Conservation (phyloP, 2,797 vertebrate species). For the Anableps anableps region DNA sequence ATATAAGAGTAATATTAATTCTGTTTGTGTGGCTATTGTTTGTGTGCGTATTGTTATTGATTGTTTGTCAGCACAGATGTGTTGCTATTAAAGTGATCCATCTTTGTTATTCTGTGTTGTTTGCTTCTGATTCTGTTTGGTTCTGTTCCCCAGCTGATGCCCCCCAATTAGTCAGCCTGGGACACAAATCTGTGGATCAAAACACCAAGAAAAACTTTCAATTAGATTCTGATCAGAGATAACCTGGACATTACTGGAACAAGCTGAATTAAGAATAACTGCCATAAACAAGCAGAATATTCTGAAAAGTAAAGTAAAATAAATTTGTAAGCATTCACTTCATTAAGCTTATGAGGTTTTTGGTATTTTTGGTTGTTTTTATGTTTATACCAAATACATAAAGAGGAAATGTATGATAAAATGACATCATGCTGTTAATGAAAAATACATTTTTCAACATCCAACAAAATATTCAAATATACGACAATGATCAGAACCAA, state of each 20-base stretch:
- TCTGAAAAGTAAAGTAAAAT: not conserved
- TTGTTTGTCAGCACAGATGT: not conserved
- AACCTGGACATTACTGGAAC: not conserved
- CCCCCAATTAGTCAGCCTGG: not conserved
- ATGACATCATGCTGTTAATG: too few relatives aligned
- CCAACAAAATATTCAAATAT: not conserved
- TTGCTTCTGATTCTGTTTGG: not conserved
- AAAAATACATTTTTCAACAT: not conserved
- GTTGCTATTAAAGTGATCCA: not conserved
- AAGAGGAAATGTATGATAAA: conserved; percentile 2
- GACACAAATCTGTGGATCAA: not conserved
- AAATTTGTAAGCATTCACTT: conserved; percentile 6
- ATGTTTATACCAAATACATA: not conserved
- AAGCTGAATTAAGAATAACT: not conserved
- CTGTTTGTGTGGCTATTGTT: not conserved
- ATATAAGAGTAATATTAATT: not conserved
- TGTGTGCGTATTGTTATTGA: too few relatives aligned
- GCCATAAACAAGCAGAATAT: not conserved
- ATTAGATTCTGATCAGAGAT: not conserved
- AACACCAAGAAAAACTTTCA: conserved; percentile 9
- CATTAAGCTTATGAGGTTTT: not conserved
- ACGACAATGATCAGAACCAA: not conserved
- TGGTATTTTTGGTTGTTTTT: not conserved
- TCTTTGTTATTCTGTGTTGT: not conserved
- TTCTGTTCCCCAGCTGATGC: not conserved